Conservation (phyloP, 2,888 invertebrate genomes). For the Eupithecia inturbata region DNA sequence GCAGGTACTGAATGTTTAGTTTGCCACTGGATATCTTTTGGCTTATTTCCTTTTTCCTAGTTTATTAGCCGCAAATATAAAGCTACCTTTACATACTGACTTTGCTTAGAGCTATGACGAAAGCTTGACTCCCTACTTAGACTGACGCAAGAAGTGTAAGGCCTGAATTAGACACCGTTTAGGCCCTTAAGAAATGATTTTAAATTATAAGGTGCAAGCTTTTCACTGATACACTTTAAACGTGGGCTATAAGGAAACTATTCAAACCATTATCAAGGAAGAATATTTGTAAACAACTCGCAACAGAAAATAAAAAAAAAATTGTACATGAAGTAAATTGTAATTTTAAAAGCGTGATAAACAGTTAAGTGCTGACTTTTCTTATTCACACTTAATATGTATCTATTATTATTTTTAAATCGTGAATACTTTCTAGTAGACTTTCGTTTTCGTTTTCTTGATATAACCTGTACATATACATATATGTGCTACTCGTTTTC, state of each 20-base stretch:
- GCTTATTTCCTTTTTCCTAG: too few relatives aligned
- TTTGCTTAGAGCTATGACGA: conserved; percentile 31
- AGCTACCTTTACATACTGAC: conserved; percentile 13
- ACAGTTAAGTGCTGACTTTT: too few relatives aligned
- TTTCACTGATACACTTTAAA: conserved; percentile 18
- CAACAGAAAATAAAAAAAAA: too few relatives aligned
- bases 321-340: too few relatives aligned
- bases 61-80: conserved; percentile 6
- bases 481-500: not conserved
- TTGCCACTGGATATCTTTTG: too few relatives aligned
- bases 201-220: conserved; percentile 28
- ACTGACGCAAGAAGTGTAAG: conserved; percentile 29
- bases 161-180: conserved; percentile 26
- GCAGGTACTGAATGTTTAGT: not conserved
- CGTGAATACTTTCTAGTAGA: not conserved
- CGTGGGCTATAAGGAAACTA: not conserved
- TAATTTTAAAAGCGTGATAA: too few relatives aligned
- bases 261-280: too few relatives aligned
- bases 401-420: not conserved
- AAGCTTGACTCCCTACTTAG: conserved; percentile 30
- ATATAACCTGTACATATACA: too few relatives aligned
- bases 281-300: too few relatives aligned
- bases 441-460: too few relatives aligned
- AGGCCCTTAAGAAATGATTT: conserved; percentile 27
- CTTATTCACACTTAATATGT: too few relatives aligned